These are phyloP conservation scores for Thera obeliscata DNA, from an alignment of 2,888 invertebrate genomes.

Conservation along the genomic window DNA sequence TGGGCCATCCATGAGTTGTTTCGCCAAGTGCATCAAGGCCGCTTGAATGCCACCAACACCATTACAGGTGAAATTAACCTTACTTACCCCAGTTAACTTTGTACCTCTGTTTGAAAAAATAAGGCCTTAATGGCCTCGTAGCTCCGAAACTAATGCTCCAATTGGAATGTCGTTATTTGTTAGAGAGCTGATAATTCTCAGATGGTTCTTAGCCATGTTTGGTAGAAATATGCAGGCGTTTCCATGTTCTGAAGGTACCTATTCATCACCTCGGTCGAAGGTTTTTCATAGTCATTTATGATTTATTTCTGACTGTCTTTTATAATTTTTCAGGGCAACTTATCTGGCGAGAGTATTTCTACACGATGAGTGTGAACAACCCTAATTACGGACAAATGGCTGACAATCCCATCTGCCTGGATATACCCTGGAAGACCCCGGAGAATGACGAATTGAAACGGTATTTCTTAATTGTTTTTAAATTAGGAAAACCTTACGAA, in stretches of 20 bases:
- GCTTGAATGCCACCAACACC: slow-evolving; percentile 63
- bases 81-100: too few relatives aligned
- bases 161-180: too few relatives aligned
- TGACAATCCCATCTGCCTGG: slow-evolving; percentile 88
- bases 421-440: slow-evolving; percentile 87
- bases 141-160: too few relatives aligned
- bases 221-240: too few relatives aligned
- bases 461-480: slow-evolving; percentile 45
- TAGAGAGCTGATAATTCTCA: too few relatives aligned
- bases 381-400: slow-evolving; percentile 87
- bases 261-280: too few relatives aligned
- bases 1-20: slow-evolving; percentile 89
- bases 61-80: slow-evolving; percentile 64
- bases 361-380: slow-evolving; percentile 91
- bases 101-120: too few relatives aligned
- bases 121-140: too few relatives aligned
- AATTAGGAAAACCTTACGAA: neutral
- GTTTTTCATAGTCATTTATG: too few relatives aligned
- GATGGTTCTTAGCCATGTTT: too few relatives aligned
- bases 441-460: slow-evolving; percentile 78
- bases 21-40: slow-evolving; percentile 80
- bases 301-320: neutral
- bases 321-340: slow-evolving; percentile 81
- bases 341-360: slow-evolving; percentile 91
- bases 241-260: too few relatives aligned